Evolutionary conservation across 53 echinoderm and acorn worm species (phyloP), one percentile per base, ranked within the genome.

Genomic region (Luidia sarsii): DNA sequence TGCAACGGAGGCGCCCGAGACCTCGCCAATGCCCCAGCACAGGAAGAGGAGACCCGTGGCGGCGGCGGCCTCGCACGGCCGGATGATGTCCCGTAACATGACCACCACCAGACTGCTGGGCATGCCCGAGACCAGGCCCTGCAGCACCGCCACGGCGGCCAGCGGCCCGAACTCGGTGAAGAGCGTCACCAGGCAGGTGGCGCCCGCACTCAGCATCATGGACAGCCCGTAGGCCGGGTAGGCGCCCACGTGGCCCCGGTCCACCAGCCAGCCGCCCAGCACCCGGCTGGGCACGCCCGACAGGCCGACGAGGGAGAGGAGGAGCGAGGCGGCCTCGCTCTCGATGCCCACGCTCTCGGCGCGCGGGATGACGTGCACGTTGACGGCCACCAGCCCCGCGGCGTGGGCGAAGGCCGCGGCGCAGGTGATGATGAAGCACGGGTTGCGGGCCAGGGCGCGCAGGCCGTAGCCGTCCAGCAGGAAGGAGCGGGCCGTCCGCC

Each of bases 391-490:
- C 50, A 14, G 35, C 5, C 50, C 70, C 8, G n/a, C 49, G 7
- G 50, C 70, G 1, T 30, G 28, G 3, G 30, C 29, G 6, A 70
- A 31, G 6, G 70, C 50, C 27, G 16, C 50, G 27, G 31, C 1
- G n/a, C 33, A 48, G 33, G 50, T 1, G 27, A 51, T 15, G 7
- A 70, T 49, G 33, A 50, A 70, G 1, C 18, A n/a, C 14, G 19
- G 33, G n/a, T 70, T 70, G 21, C 31, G 34, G 18, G 33, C 49
- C 19, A 70, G 70, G 32, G 50, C 43, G 29, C 50, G 27, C 15
- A 70, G 51, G 20, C 70, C 70, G 33, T 70, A 70, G 18, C 50
- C 50, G 15, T 70, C 70, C 5, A 70, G 33, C 19, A 70, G 16
- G 30, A 70, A 70, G 13, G 49, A n/a, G 18, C 31, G 49, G 50